phyloP scores from a whole-genome alignment of 2,797 vertebrate species.

The Hippopotamyrus pictus region DNA sequence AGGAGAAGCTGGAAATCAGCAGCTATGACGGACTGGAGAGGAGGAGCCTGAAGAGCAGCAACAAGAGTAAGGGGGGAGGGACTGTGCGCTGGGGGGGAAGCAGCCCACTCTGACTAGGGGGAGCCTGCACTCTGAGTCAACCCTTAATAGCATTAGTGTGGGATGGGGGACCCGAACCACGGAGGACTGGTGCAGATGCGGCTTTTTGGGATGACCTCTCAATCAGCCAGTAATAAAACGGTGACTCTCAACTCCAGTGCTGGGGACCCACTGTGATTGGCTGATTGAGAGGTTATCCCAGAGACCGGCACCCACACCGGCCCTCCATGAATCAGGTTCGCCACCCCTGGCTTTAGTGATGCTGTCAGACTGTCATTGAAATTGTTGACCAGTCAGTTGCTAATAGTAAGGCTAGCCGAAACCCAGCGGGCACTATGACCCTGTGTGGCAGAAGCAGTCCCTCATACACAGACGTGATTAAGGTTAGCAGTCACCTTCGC shows the following conservation, averaged over 20 bases:
- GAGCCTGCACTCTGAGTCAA: neutral
- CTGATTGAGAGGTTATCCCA: neutral
- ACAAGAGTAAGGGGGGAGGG: neutral
- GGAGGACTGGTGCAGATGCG: too few species aligned
- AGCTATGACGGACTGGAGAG: slow-evolving; percentile 77
- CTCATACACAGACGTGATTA: neutral
- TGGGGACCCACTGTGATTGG: neutral
- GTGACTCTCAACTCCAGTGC: neutral
- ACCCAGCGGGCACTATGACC: neutral
- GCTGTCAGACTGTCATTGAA: neutral
- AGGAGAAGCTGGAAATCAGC: slow-evolving; percentile 87
- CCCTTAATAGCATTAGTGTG: neutral
- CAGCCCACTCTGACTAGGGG: neutral
- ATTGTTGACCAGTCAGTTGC: neutral
- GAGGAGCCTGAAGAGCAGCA: slow-evolving; percentile 76
- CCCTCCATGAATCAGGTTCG: neutral
- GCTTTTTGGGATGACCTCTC: too few species aligned
- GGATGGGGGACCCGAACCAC: too few species aligned
- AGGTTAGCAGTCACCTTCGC: neutral
- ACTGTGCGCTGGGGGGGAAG: neutral
- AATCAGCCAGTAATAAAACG: too few species aligned
- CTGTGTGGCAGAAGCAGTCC: neutral
- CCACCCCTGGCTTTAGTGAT: neutral
- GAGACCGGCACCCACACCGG: neutral
- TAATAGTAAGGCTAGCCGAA: neutral